phyloP scores from a whole-genome alignment of 2,797 vertebrate genomes.

The Alfaro cultratus region DNA sequence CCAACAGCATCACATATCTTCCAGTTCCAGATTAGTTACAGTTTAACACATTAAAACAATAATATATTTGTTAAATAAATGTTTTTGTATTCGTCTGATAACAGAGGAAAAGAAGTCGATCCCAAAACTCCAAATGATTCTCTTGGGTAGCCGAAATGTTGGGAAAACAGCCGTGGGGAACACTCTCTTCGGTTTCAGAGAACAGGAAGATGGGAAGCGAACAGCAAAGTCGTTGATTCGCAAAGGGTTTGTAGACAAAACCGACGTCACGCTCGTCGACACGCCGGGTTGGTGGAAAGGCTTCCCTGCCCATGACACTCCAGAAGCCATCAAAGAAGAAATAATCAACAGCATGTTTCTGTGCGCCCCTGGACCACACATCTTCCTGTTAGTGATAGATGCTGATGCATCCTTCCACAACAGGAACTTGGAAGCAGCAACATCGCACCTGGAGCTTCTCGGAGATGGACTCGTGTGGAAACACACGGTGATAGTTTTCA shows the following conservation, averaged over 20 bases:
- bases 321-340: conserved; percentile 57
- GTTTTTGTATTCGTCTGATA: conserved; percentile 14
- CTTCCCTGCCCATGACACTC: conserved; percentile 2
- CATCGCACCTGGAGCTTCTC: conserved; percentile 52
- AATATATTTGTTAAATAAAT: neutral
- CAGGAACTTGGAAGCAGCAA: conserved; percentile 30
- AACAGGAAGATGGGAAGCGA: conserved; percentile 18
- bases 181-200: conserved; percentile 46
- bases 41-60: neutral
- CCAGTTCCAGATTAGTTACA: neutral
- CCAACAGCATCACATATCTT: too few species aligned
- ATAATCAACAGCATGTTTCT: conserved; percentile 45
- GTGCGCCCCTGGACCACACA: conserved; percentile 57
- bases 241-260: conserved; percentile 35
- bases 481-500: conserved; percentile 56
- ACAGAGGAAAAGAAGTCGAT: conserved; percentile 20
- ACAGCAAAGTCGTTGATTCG: neutral
- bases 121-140: conserved; percentile 44
- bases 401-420: conserved; percentile 50
- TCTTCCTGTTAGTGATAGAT: conserved; percentile 58
- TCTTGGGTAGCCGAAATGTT: conserved; percentile 52
- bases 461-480: conserved; percentile 45
- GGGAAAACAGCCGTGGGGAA: conserved; percentile 59
- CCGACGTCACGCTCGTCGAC: conserved; percentile 53
- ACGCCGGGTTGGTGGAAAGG: conserved; percentile 66